These are phyloP conservation scores for Heliothis subflexa DNA, from an alignment of 1,140 invertebrate genomes.

Conservation along the genomic window DNA sequence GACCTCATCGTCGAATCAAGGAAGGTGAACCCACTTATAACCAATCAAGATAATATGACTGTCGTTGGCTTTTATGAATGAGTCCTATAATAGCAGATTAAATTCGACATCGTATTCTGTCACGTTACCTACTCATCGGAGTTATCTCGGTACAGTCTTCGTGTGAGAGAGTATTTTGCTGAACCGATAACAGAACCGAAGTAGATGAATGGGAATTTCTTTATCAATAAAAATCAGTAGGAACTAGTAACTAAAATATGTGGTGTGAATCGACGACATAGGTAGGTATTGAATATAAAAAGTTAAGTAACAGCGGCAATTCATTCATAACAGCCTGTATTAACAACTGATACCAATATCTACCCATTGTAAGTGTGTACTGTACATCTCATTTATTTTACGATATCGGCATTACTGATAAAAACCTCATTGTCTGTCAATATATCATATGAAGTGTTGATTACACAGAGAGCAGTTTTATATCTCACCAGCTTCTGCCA, in stretches of 20 bases:
- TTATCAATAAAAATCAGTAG: too few species aligned
- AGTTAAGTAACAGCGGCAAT: too few species aligned
- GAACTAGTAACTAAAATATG: too few species aligned
- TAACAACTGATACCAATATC: too few species aligned
- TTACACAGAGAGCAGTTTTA: neutral
- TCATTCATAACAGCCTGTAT: too few species aligned
- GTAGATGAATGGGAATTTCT: too few species aligned
- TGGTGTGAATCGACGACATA: too few species aligned
- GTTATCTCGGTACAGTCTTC: neutral
- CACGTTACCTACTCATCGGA: neutral
- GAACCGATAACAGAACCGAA: too few species aligned
- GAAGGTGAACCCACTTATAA: slow-evolving; percentile 41
- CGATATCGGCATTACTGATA: neutral
- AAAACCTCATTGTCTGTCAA: slow-evolving; percentile 15
- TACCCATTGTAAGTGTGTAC: too few species aligned
- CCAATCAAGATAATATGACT: slow-evolving; percentile 39
- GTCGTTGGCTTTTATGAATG: slow-evolving; percentile 10
- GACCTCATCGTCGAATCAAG: slow-evolving; percentile 85
- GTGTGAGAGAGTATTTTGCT: neutral
- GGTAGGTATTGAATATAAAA: too few species aligned
- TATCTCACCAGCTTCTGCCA: too few species aligned
- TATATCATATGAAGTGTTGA: neutral
- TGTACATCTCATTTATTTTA: too few species aligned
- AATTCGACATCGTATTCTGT: neutral
- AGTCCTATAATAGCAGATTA: neutral